Evolutionary conservation across 2,888 invertebrate species (phyloP), one percentile per base, ranked within the genome.

Genomic region (Rhamphomyia laevipes): DNA sequence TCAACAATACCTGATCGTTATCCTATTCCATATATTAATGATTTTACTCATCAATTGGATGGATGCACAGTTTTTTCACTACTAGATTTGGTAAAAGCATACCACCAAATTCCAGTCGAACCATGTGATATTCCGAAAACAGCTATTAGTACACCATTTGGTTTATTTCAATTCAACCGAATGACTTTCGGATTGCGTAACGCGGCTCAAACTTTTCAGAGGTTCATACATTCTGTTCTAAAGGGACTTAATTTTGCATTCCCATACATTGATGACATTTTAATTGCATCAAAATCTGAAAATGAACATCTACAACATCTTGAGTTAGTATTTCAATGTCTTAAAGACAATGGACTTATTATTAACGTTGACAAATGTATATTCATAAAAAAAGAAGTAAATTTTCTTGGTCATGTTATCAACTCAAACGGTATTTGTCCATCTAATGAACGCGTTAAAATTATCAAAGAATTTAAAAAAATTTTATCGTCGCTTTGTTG

Each of bases 141-240:
- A 2, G 55, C 55, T 1, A 63, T 68, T 7, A 61, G 53, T 3
- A 66, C 67, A 3, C 64, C 21, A 21, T 21, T 21, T 5, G 21
- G 5, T 21, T 5, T 21, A 3, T 21, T 21, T 21, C 5, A 21
- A 21, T 21, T 65, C 1, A 66, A 64, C 47, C 64, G 63, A 1
- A 44, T 2, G 64, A 64, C 65, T 55, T 67, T 66, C 47, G 63
- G 64, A 1, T 54, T 68, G 2, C 50, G 61, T 2, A 66, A 66
- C 43, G 63, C 63, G 3, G 61, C 57, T 5, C 61, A 63, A 46
- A 63, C 63, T 0, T 66, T 65, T 45, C 63, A 64, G 49, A 46
- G 63, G 1, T 63, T 61, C 45, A 61, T 67, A 48, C 55, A 67
- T 43, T 51, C 57, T 12, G 55, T 62, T 2, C 49, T 59, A 13